Base-by-base conservation (phyloP, 64 coral and sea anemone species). In the Dendrophyllia cribrosa region DNA sequence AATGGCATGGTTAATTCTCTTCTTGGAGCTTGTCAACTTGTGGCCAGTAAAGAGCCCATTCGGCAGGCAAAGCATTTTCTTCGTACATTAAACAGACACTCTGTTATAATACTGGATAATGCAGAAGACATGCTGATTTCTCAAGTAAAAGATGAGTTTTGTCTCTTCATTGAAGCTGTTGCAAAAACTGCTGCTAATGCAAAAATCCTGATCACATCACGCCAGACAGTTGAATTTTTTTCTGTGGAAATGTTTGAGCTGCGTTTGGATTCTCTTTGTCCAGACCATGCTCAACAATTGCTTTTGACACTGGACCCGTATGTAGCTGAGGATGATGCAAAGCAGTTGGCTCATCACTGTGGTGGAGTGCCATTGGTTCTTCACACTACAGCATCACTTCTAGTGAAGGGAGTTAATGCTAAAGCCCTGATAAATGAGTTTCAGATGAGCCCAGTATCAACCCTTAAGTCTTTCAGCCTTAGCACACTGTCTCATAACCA, bases 41-140 rank as follows among this genome's bases (percentile, higher is more conserved):
- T 99, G 19, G 88, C 97, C 19, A 88, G 97, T 43, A 76, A 83
- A 24, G 71, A 91, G 10, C 88, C 94, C 7, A 26, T 99, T 10
- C 72, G 77, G 5, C 97, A 99, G 23, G 91, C 91, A 10, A 95
- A 93, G 50, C 92, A 85, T 34, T 93, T 75, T 84, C 76, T 99
- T 17, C 86, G 87, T 51, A 82, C 61, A 58, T 66, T 91, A 13
- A 90, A 58, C 5, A 88, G 23, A 5, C 71, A 94, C 70, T 91
- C 91, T 78, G 91, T 99, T 11, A 91, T 99, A 12, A 96, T 99
- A 43, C 69, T 99, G 13, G 97, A 99, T 66, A 96, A 99, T 94
- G 94, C 88, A 15, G 97, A 99, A 74, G 97, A 99, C 59, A 94
- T 99, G 91, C 64, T 99, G 11, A 21, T 94, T 6, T 87, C 90